These are phyloP conservation scores for Cryptus armator DNA, from an alignment of 2,888 invertebrate species.

Conservation along the genomic window DNA sequence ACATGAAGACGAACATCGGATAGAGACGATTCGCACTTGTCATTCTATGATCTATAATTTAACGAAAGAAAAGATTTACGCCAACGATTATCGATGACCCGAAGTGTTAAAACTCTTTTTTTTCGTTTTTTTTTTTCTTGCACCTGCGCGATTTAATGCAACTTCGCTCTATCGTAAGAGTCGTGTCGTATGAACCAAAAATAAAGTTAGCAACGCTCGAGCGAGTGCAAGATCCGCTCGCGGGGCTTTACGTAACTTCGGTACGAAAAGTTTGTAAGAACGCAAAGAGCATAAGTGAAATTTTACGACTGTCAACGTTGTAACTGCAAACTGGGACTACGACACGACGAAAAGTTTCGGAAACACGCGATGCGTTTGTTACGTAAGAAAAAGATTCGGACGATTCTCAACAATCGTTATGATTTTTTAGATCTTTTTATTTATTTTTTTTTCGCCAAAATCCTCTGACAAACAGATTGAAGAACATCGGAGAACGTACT, in stretches of 20 bases:
- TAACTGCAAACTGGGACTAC: background rate
- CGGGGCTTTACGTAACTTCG: slow-evolving; percentile 40
- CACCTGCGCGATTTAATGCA: no score
- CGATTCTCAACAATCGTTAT: slow-evolving; percentile 49
- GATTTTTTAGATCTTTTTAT: background rate
- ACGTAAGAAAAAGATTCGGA: slow-evolving; percentile 33
- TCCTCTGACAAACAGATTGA: background rate
- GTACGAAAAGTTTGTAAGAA: background rate
- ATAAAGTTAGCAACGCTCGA: slow-evolving; percentile 38
- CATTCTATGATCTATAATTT: slow-evolving; percentile 1
- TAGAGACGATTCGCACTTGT: background rate
- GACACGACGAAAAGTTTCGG: background rate
- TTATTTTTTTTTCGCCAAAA: background rate
- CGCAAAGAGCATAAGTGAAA: background rate
- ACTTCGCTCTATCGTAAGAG: background rate
- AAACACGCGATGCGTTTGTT: slow-evolving; percentile 2
- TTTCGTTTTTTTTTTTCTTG: background rate
- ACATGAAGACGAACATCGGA: background rate
- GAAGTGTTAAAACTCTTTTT: background rate
- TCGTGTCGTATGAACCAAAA: slow-evolving; percentile 16
- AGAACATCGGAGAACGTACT: slow-evolving; percentile 48
- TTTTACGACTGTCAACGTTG: slow-evolving; percentile 1
- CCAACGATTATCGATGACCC: slow-evolving; percentile 3
- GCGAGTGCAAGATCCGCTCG: slow-evolving; percentile 28
- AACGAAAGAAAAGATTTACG: slow-evolving; percentile 13